phyloP scores from a whole-genome alignment of 2,797 vertebrate species.

The Coregonus ussuriensis region DNA sequence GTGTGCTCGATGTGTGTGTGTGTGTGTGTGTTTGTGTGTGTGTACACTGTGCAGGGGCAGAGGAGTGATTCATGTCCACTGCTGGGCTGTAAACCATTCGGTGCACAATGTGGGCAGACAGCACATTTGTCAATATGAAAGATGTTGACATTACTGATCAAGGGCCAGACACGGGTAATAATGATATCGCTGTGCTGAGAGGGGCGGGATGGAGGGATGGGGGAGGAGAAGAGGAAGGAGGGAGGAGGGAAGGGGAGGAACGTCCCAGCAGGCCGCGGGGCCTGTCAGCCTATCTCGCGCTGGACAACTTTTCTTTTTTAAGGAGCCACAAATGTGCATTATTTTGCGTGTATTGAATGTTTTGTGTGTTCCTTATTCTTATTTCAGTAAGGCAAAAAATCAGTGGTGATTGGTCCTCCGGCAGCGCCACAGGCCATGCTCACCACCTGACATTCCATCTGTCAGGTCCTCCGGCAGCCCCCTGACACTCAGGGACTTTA shows the following conservation, averaged over 20 bases:
- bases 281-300: constrained; percentile 72
- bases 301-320: constrained; percentile 34
- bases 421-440: constrained; percentile 50
- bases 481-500: constrained; percentile 55
- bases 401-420: constrained; percentile 69
- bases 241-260: constrained; percentile 30
- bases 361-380: constrained; percentile 73
- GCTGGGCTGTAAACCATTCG: constrained; percentile 98
- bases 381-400: constrained; percentile 80
- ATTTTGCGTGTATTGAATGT: constrained; percentile 76
- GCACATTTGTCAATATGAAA: constrained; percentile 99
- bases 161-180: constrained; percentile 96
- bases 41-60: neutral
- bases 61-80: constrained; percentile 96
- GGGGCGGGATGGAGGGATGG: constrained; percentile 55
- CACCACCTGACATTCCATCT: constrained; percentile 67
- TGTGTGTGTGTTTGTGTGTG: neutral
- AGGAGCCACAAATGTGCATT: constrained; percentile 74
- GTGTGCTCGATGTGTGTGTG: neutral
- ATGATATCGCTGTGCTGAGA: constrained; percentile 88
- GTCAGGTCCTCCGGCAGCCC: constrained; percentile 50
- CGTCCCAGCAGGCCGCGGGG: constrained; percentile 56
- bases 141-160: constrained; percentile 99
- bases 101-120: constrained; percentile 96
- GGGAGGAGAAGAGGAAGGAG: constrained; percentile 49